Percentiles rank a stretch among this genome's conserved stretches.
phyloP scores from a whole-genome alignment of 2,888 invertebrate species.

The Alitta virens region DNA sequence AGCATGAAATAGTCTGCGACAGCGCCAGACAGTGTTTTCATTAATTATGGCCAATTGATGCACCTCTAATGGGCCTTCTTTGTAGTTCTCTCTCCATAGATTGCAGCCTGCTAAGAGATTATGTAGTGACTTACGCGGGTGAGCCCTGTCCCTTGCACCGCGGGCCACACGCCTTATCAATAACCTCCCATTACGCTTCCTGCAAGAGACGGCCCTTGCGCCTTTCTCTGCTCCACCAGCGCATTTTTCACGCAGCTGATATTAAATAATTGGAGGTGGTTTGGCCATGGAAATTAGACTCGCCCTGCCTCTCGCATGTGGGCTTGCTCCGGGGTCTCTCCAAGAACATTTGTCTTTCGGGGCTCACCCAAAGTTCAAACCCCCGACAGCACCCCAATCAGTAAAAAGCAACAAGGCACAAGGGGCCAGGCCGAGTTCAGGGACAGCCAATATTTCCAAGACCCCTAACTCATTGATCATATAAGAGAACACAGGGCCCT shows the following conservation, averaged over 20 bases:
- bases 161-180: not conserved
- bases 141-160: too few species aligned
- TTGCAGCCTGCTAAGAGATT: not conserved
- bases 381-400: not conserved
- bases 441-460: too few species aligned
- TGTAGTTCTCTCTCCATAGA: not conserved
- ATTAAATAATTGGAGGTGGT: not conserved
- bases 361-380: not conserved
- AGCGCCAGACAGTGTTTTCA: not conserved
- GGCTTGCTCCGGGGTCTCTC: not conserved
- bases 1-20: not conserved
- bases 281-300: not conserved
- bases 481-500: too few species aligned
- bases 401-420: slow-evolving; percentile 2
- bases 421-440: too few species aligned
- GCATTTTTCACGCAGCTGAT: not conserved
- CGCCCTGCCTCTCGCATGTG: not conserved
- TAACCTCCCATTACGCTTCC: not conserved
- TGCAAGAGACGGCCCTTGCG: too few species aligned
- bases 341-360: not conserved
- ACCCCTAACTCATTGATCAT: too few species aligned
- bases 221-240: not conserved
- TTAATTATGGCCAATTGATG: slow-evolving; percentile 1
- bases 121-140: not conserved
- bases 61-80: not conserved